Base-by-base conservation (phyloP, 2,113 vertebrate species). In the Anarhynchus alexandrinus region DNA sequence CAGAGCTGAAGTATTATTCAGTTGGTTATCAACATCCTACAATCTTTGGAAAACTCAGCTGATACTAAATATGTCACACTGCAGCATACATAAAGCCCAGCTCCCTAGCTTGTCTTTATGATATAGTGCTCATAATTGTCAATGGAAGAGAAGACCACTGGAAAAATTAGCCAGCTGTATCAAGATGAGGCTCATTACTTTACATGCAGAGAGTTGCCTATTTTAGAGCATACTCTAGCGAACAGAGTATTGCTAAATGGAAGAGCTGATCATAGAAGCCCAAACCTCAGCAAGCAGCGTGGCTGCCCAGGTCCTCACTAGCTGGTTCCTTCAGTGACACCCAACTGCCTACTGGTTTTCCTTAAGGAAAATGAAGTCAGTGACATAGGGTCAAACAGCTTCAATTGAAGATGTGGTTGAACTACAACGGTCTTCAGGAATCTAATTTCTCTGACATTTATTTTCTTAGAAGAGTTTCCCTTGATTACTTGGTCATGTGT, bases 21-120 rank as follows among this genome's bases (percentile, higher is more conserved):
- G 36, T 6, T 90, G 38, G 27, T 84, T 89, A 91, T 96, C 92
- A 93, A 54, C 81, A 95, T 80, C 54, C 88, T 77, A 59, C 79
- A 73, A 4, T 74, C 86, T 69, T 66, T 34, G 81, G 52, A 82
- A 88, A 72, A 79, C 54, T 61, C 81, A 61, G 61, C 15, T 79
- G 70, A 40, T 55, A 71, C 36, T 69, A 88, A 87, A 86, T 59
- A 43, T 83, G 55, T 81, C 86, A 83, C 52, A n/a, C 9, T 72
- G 80, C 55, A 84, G 52, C 43, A 25, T 29, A 52, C 29, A 76
- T 38, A 94, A 94, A 94, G 19, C 42, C 40, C 38, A 90, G 70
- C 23, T 91, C 47, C 79, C 27, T 76, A 34, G 58, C 34, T 91
- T 82, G 49, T 38, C 49, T 89, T 77, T 82, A 47, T 23, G 20